Conservation (phyloP, 2,888 invertebrate genomes). For the Drosophila anomalata region DNA sequence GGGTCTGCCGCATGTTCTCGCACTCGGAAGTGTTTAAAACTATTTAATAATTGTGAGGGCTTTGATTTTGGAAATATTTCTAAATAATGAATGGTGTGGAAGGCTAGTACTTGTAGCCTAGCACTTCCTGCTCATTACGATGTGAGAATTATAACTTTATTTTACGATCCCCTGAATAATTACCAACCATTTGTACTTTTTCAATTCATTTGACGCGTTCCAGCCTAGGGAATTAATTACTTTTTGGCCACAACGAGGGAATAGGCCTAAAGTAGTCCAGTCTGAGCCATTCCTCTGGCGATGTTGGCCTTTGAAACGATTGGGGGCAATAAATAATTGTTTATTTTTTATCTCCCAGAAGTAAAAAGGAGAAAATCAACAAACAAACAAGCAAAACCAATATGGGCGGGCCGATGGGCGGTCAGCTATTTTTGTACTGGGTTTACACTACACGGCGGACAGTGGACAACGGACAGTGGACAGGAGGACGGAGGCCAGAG, state of each 20-base stretch:
- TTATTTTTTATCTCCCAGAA: conserved; percentile 41
- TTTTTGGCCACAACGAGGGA: conserved; percentile 26
- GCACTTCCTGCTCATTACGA: conserved; percentile 2
- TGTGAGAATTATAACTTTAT: conserved; percentile 36
- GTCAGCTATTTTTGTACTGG: conserved; percentile 70
- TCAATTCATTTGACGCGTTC: conserved; percentile 29
- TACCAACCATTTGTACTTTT: conserved; percentile 28
- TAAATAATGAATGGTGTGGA: background rate
- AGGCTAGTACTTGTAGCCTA: background rate
- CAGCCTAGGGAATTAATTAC: conserved; percentile 32
- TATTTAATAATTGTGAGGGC: conserved; percentile 13
- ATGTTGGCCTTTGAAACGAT: conserved; percentile 19
- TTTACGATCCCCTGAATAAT: conserved; percentile 33
- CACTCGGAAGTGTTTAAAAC: conserved; percentile 27
- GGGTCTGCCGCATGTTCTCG: conserved; percentile 13
- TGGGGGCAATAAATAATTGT: conserved; percentile 43
- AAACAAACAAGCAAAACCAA: conserved; percentile 65
- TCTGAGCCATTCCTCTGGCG: background rate
- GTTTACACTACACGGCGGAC: conserved; percentile 39
- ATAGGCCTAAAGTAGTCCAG: conserved; percentile 7
- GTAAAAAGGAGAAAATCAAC: conserved; percentile 17
- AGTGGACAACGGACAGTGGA: conserved; percentile 4
- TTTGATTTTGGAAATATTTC: background rate
- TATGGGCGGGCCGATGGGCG: conserved; percentile 80
- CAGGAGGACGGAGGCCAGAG: conserved; percentile 1